These are phyloP conservation scores for Caenorhabditis sulstoni DNA, from an alignment of 2,888 invertebrate species.

Conservation along the genomic window DNA sequence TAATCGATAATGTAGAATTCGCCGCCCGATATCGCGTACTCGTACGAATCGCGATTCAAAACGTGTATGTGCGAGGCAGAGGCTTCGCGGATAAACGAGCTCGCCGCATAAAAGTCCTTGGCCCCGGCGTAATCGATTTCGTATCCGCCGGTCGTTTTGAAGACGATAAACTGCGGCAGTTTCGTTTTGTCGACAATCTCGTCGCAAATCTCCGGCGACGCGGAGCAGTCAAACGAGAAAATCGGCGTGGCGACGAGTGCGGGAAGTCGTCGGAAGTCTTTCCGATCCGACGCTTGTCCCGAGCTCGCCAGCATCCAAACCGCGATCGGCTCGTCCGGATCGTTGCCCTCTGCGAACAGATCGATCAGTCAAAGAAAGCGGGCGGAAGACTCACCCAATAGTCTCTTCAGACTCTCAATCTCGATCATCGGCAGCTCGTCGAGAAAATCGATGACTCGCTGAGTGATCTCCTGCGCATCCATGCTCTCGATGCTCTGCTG, in stretches of 20 bases:
- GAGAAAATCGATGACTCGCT: slow-evolving; percentile 84
- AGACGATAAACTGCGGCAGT: slow-evolving; percentile 86
- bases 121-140: slow-evolving; percentile 86
- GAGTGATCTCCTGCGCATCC: slow-evolving; percentile 84
- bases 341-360: slow-evolving; percentile 42
- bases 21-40: slow-evolving; percentile 74
- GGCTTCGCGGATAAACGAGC: slow-evolving; percentile 85
- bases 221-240: slow-evolving; percentile 82
- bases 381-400: slow-evolving; percentile 61
- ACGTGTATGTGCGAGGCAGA: slow-evolving; percentile 82
- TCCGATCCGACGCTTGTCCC: slow-evolving; percentile 41
- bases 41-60: slow-evolving; percentile 81
- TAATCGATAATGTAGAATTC: slow-evolving; percentile 86
- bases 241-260: slow-evolving; percentile 64
- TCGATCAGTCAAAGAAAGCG: too few relatives aligned
- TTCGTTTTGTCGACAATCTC: slow-evolving; percentile 82
- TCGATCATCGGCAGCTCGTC: slow-evolving; percentile 85
- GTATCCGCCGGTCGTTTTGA: slow-evolving; percentile 88
- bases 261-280: slow-evolving; percentile 62
- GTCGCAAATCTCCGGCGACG: slow-evolving; percentile 80
- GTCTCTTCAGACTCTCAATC: slow-evolving; percentile 84
- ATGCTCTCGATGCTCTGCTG: slow-evolving; percentile 79
- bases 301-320: slow-evolving; percentile 63
- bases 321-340: slow-evolving; percentile 58
- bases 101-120: slow-evolving; percentile 80